Base-by-base conservation (phyloP, 2,797 vertebrate genomes). In the Eidolon dupreanum region DNA sequence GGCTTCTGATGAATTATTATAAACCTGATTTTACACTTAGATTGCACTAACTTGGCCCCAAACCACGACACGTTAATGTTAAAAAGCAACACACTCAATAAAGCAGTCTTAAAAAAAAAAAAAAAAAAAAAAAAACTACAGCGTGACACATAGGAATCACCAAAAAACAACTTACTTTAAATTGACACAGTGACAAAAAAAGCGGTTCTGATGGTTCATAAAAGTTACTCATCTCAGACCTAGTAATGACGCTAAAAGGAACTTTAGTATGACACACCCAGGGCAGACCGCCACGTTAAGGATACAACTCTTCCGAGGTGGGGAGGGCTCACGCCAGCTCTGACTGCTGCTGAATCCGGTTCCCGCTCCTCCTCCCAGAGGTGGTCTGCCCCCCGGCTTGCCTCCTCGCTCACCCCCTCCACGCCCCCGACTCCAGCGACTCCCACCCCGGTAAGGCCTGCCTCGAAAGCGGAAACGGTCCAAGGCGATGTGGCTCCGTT, bases 401-500 rank as follows among this genome's bases (percentile, higher is more conserved):
- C 99, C 98, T 9, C 98, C 98, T 15, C 98, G 97, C 33, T 99
- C 98, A 89, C 98, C 98, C 43, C 97, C 98, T 66, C 98, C 98
- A 70, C 98, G 68, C 78, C 98, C 96, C 98, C 98, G 96, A 81
- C 98, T 97, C 98, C 99, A 96, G 98, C 98, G 98, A 79, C 98
- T 98, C 1, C 99, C 99, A 2, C 99, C 99, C 1, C 99, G 98
- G 90, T 98, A 99, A 1, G 98, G 98, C 93, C 99, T 95, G 86
- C 98, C 98, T 83, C 99, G 99, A 61, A 99, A 99, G 53, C 99
- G 98, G 94, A 99, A 99, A 66, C 99, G 98, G 92, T 99, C 99
- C 97, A 99, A 94, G 0, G 99, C 99, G 0, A 99, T 98, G 98
- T 99, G 99, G 97, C 99, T 99, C 59, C 99, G 99, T 96, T 99